These are phyloP conservation scores for Cebidichthys violaceus DNA, from an alignment of 2,113 vertebrate genomes.

Conservation along the genomic window DNA sequence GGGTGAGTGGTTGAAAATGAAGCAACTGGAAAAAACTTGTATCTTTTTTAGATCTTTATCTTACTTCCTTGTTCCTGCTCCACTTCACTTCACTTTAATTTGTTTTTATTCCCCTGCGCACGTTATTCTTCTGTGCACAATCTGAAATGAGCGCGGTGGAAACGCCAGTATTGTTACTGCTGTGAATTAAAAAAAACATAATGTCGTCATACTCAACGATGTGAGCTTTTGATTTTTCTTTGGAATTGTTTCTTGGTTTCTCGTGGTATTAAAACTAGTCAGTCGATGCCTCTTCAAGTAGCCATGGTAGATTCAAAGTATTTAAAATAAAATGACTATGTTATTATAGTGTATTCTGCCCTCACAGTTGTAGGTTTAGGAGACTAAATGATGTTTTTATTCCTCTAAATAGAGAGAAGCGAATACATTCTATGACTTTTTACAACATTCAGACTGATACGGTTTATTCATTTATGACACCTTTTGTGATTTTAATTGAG, in stretches of 20 bases:
- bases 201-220: background rate
- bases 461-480: background rate
- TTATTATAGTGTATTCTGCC: background rate
- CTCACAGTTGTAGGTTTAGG: background rate
- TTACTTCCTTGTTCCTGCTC: slow-evolving; percentile 43
- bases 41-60: slow-evolving; percentile 45
- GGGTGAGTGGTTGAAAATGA: slow-evolving; percentile 76
- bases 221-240: slow-evolving; percentile 2
- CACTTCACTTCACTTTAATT: slow-evolving; percentile 26
- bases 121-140: slow-evolving; percentile 37
- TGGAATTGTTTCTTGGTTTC: background rate
- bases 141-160: slow-evolving; percentile 22
- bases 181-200: background rate
- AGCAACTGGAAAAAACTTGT: slow-evolving; percentile 36
- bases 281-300: background rate
- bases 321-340: background rate
- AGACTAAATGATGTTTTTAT: background rate
- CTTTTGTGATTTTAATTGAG: background rate
- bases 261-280: background rate
- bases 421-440: background rate
- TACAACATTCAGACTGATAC: background rate
- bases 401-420: background rate
- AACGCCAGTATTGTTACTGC: slow-evolving; percentile 6
- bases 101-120: slow-evolving; percentile 34
- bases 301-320: background rate